Evolutionary conservation across 2,888 invertebrate genomes (phyloP), one percentile per base, ranked within the genome.

Genomic region (Exocentrus adspersus): DNA sequence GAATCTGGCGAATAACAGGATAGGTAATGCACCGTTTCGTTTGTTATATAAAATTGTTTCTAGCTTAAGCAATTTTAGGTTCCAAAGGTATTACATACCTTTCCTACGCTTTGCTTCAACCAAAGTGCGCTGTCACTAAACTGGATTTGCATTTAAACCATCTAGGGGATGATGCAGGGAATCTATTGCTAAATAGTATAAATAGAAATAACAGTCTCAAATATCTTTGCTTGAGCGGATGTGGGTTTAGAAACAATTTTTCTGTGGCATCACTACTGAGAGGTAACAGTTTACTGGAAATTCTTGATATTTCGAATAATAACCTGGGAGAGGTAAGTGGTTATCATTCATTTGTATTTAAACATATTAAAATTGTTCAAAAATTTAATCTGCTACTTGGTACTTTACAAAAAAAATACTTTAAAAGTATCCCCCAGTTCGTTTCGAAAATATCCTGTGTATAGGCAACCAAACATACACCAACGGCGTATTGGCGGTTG

Each of bases 261-360:
- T 61, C 69, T 41, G 60, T 81, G 12, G 75, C 72, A 2, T 62
- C 76, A 60, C 72, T 76, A 68, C 64, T 82, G 6, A 67, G 68
- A 57, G 62, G 52, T 17, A 80, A 78, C 66, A 60, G 58, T 6
- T 73, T 67, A 21, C 69, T 82, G 51, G 70, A 77, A 62, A 60
- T 68, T 50, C 61, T 81, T n/a, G 78, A 81, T 72, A 64, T 81
- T 51, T 77, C 78, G 61, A 81, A 79, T 67, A 82, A 82, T 69
- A 45, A 70, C 14, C 63, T 81, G 41, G 83, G 82, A n/a, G 80
- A 83, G 74, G 85, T 80, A 70, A 72, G 73, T n/a, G n/a, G n/a
- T n/a, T n/a, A n/a, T n/a, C n/a, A n/a, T n/a, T n/a, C n/a, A n/a
- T n/a, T n/a, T n/a, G n/a, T n/a, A n/a, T n/a, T n/a, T n/a, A n/a